Conservation (phyloP, 2,888 invertebrate species). For the Aelia acuminata region DNA sequence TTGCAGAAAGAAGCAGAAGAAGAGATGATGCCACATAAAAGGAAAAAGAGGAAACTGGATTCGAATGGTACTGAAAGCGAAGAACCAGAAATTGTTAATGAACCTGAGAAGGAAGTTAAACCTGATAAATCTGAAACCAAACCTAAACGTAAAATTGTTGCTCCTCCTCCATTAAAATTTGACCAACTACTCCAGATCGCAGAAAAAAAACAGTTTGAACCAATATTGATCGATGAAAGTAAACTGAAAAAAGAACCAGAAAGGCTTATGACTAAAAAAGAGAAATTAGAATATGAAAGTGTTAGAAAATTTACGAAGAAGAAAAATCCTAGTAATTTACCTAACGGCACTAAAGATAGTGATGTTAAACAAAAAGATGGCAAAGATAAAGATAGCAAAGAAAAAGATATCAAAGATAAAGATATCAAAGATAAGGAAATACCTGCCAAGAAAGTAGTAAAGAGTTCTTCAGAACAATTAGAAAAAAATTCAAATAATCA, state of each 20-base stretch:
- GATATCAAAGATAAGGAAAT: constrained; percentile 4
- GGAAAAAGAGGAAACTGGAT: constrained; percentile 72
- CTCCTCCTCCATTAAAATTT: constrained; percentile 85
- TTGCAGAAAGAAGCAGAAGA: constrained; percentile 80
- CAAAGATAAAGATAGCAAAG: constrained; percentile 27
- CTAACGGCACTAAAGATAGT: constrained; percentile 25
- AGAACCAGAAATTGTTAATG: constrained; percentile 69
- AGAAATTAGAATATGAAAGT: constrained; percentile 81
- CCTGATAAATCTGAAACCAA: constrained; percentile 66
- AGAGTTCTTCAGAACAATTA: background rate
- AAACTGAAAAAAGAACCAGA: constrained; percentile 76
- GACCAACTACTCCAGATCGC: constrained; percentile 84
- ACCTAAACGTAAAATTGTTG: constrained; percentile 72
- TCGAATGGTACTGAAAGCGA: constrained; percentile 69
- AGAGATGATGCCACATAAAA: constrained; percentile 78
- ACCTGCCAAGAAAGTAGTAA: background rate
- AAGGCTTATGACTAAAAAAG: constrained; percentile 84
- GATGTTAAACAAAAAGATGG: constrained; percentile 8
- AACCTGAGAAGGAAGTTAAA: constrained; percentile 70
- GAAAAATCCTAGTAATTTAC: constrained; percentile 44
- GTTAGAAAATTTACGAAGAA: constrained; percentile 68
- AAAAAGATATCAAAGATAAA: constrained; percentile 4
- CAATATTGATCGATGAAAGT: constrained; percentile 76
- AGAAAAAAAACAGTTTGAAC: constrained; percentile 86
- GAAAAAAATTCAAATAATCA: constrained; percentile 6